Conservation (phyloP, 1,140 invertebrate genomes). For the Papilio glaucus region DNA sequence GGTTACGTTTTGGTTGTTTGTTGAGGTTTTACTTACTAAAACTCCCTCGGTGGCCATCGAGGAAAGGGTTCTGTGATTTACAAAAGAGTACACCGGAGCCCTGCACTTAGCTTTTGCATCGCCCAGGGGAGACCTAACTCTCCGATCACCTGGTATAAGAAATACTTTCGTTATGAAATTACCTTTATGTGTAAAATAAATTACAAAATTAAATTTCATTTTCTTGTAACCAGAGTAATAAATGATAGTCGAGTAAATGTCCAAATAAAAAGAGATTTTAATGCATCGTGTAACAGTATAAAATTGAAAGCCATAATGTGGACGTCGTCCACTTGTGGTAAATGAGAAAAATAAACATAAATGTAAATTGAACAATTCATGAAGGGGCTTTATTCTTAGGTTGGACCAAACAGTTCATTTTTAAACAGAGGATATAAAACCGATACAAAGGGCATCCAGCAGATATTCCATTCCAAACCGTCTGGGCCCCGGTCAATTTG, state of each 20-base stretch:
- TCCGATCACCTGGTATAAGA: too few relatives aligned
- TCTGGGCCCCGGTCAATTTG: slow-evolving; percentile 33
- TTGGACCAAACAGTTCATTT: slow-evolving; percentile 6
- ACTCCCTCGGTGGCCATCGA: too few relatives aligned
- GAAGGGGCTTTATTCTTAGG: not conserved
- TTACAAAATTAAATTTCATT: too few relatives aligned
- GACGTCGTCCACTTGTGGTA: not conserved
- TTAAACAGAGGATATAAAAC: slow-evolving; percentile 30
- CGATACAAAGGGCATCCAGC: slow-evolving; percentile 13
- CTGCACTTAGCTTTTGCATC: too few relatives aligned
- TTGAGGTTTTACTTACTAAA: too few relatives aligned
- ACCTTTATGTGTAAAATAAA: too few relatives aligned
- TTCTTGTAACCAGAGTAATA: too few relatives aligned
- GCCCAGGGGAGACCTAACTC: too few relatives aligned
- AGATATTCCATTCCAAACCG: slow-evolving; percentile 32
- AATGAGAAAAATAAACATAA: slow-evolving; percentile 13
- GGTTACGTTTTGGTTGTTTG: too few relatives aligned
- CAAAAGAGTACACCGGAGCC: too few relatives aligned
- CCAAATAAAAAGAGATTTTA: not conserved
- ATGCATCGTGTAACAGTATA: not conserved
- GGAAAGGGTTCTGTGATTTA: too few relatives aligned
- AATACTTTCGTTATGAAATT: too few relatives aligned
- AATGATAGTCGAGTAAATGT: not conserved
- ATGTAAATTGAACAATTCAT: not conserved
- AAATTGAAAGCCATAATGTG: not conserved